Base-by-base conservation (phyloP, 2,113 vertebrate species). In the Ptyas mucosa region DNA sequence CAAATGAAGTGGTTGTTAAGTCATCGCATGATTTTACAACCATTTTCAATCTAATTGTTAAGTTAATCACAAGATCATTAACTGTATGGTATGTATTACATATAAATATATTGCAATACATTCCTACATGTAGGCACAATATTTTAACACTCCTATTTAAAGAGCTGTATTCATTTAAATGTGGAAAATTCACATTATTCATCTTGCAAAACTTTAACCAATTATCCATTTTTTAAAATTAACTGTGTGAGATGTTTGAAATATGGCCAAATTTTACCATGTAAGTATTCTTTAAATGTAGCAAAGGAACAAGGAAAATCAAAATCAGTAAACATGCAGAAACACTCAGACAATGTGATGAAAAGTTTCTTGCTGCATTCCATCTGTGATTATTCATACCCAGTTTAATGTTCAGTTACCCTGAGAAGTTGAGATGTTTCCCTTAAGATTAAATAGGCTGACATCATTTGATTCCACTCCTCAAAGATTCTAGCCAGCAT, bases 361-460 rank as follows among this genome's bases (percentile, higher is more conserved):
- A 97, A 97, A 97, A 96, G 69, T 89, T 95, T 95, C 93, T 91
- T 96, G 92, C 95, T 96, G 96, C 93, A 52, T 96, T 97, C 96
- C 96, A 97, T 97, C 96, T 97, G 97, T 98, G 96, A 97, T 94
- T 96, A 97, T 97, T 98, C 95, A 97, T 95, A 97, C 95, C 94
- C 95, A 85, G 96, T 97, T 97, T 97, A 98, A 97, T 98, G 97
- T 98, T 98, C 97, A 98, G 97, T 98, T 98, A 98, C 97, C n/a
- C 97, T 97, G 94, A 93, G 95, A 98, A 97, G 97, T 97, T 97
- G 96, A 97, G 97, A 97, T 98, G 98, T 98, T 75, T 98, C 97
- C 97, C 97, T 95, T 96, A 96, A 95, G 98, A 96, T 97, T 96
- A 94, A 96, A 95, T 87, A 58, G 93, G 7, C 4, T 54, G 15